Conservation (phyloP, 2,113 vertebrate genomes). For the Porphyrio hochstetteri region DNA sequence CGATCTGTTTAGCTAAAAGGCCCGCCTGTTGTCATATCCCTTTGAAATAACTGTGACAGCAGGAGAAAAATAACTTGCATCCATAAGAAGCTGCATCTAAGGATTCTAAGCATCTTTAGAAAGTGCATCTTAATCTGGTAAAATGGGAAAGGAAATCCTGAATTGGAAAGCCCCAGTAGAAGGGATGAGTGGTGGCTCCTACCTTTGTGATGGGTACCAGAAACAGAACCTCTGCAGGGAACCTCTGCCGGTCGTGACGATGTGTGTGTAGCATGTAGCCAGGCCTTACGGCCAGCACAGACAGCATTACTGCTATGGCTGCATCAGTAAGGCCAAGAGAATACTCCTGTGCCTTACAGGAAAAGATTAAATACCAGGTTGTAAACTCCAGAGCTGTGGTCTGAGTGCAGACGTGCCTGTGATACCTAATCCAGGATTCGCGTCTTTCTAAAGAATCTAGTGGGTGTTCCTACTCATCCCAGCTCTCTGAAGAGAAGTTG, state of each 20-base stretch:
- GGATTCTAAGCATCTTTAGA: not conserved
- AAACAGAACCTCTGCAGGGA: not conserved
- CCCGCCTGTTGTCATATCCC: not conserved
- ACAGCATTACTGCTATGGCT: not conserved
- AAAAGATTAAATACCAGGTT: not conserved
- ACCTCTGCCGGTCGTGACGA: not conserved
- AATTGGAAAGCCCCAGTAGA: not conserved
- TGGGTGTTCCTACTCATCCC: not conserved
- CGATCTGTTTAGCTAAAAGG: not conserved
- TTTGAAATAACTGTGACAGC: not conserved
- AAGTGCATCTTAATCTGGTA: not conserved
- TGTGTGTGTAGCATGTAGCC: not conserved
- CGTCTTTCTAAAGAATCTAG: not conserved
- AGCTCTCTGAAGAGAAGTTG: not conserved
- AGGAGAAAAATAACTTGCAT: not conserved
- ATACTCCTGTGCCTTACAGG: not conserved
- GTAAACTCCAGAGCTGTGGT: not conserved
- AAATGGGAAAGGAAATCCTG: not conserved
- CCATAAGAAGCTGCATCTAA: not conserved
- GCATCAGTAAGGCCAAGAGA: not conserved
- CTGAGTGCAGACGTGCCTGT: not conserved
- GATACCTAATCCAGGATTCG: not conserved
- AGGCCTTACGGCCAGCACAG: accelerated
- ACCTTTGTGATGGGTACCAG: not conserved
- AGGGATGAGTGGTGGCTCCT: not conserved